Percentiles rank a stretch among this genome's conserved stretches.
phyloP scores from a whole-genome alignment of 2,797 vertebrate species.

The Columba guinea region DNA sequence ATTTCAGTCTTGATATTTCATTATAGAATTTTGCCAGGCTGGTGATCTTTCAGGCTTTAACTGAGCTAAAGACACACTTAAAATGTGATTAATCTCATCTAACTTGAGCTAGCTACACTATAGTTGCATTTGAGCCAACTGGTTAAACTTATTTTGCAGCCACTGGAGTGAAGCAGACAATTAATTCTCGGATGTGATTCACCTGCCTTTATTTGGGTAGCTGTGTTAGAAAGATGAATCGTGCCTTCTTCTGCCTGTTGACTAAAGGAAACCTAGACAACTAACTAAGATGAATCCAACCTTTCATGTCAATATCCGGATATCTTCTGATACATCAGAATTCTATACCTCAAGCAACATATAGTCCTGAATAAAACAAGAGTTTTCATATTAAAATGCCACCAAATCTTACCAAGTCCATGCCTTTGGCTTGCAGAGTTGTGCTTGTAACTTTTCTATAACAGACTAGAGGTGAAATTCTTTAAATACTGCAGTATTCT shows the following conservation, averaged over 20 bases:
- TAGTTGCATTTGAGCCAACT: neutral
- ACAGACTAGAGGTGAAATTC: neutral
- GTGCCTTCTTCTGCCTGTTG: neutral
- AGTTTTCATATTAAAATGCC: neutral
- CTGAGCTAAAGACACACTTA: neutral
- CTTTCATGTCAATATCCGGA: neutral
- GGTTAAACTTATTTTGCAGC: neutral
- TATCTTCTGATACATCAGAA: neutral
- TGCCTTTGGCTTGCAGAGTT: neutral
- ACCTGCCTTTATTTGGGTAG: neutral
- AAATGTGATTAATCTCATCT: neutral
- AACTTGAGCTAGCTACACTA: neutral
- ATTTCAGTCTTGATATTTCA: neutral
- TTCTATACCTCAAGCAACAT: neutral
- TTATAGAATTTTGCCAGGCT: neutral
- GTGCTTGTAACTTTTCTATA: neutral
- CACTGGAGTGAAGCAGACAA: neutral
- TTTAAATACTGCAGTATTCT: neutral
- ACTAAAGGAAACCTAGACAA: neutral
- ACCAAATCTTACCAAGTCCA: neutral
- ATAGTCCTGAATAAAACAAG: neutral
- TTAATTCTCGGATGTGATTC: neutral
- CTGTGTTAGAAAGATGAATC: neutral
- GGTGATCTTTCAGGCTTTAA: slow-evolving; percentile 35
- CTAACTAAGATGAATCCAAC: neutral